Percentiles rank a stretch among this genome's conserved stretches.
Conservation (phyloP, 2,113 vertebrate species). For the Vombatus ursinus region DNA sequence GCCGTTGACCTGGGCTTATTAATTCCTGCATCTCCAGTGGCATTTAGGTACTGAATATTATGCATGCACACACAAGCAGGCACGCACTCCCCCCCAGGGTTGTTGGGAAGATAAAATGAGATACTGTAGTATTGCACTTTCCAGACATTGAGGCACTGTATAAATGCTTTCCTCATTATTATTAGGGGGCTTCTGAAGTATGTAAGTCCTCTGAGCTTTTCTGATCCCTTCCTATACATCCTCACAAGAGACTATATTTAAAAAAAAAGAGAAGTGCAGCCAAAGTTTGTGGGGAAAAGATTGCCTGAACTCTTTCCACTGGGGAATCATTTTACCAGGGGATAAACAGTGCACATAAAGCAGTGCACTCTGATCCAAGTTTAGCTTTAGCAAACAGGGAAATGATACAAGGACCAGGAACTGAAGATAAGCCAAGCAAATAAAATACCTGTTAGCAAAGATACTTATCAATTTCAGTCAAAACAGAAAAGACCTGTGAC, state of each 20-base stretch:
- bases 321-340: not conserved
- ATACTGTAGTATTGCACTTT: not conserved
- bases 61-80: not conserved
- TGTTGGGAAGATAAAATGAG: not conserved
- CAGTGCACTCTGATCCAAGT: not conserved
- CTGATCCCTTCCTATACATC: no score
- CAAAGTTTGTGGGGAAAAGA: not conserved
- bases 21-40: no score
- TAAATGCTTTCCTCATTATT: not conserved
- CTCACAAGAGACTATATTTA: no score
- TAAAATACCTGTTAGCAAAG: not conserved
- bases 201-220: not conserved
- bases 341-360: no score
- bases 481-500: not conserved
- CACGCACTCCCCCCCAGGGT: no score
- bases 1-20: no score
- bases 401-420: not conserved
- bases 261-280: not conserved
- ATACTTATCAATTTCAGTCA: not conserved
- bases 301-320: not conserved
- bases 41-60: no score
- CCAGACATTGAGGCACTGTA: not conserved
- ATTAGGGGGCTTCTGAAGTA: not conserved
- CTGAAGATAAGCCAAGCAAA: not conserved
- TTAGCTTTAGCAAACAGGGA: not conserved